Conservation (phyloP, 2,113 vertebrate species). For the Kobus ellipsiprymnus region DNA sequence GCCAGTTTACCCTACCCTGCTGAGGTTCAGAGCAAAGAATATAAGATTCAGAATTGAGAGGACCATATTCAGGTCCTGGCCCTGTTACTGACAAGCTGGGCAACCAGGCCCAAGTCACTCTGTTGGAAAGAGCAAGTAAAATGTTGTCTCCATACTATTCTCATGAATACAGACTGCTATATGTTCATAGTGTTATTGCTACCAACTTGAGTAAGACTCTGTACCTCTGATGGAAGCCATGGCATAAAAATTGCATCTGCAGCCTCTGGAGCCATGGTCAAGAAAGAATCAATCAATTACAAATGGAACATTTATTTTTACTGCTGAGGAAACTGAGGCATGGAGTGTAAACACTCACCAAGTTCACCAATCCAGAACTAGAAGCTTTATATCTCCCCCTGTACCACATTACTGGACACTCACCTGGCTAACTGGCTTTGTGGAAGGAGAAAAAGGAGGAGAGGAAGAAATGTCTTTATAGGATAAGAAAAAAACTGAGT, state of each 20-base stretch:
- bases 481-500: neutral
- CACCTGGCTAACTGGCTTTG: neutral
- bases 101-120: neutral
- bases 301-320: neutral
- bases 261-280: neutral
- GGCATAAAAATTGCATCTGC: neutral
- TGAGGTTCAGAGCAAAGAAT: neutral
- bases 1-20: neutral
- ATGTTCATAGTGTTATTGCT: neutral
- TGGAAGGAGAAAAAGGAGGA: neutral
- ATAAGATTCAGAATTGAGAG: neutral
- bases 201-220: neutral
- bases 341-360: neutral
- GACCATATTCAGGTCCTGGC: neutral
- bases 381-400: neutral
- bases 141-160: neutral
- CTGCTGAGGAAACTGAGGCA: neutral
- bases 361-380: neutral
- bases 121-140: neutral
- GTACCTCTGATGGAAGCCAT: neutral
- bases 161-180: neutral
- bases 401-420: neutral
- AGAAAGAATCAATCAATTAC: neutral
- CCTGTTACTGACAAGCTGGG: neutral
- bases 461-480: neutral